phyloP scores from a whole-genome alignment of 2,797 vertebrate genomes.

The Sparidentex hasta region DNA sequence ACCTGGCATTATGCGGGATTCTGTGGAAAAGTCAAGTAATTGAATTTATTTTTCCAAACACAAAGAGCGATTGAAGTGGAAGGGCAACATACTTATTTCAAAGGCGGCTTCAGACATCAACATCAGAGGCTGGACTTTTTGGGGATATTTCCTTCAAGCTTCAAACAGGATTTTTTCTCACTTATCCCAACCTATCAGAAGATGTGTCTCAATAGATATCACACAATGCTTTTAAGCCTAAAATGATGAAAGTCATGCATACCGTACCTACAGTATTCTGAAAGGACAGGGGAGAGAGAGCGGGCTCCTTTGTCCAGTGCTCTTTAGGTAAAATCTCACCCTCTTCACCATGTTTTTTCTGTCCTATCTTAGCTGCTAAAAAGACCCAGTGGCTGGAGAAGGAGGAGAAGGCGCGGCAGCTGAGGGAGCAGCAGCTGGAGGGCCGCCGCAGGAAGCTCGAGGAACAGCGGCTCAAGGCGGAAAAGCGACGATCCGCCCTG shows the following conservation, averaged over 20 bases:
- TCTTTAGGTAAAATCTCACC: not conserved
- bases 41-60: slow-evolving; percentile 44
- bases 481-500: slow-evolving; percentile 90
- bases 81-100: slow-evolving; percentile 6
- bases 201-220: slow-evolving; percentile 13
- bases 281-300: not conserved
- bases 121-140: not conserved
- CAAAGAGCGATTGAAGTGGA: slow-evolving; percentile 32
- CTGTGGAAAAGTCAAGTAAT: slow-evolving; percentile 47
- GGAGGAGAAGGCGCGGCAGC: slow-evolving; percentile 92
- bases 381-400: slow-evolving; percentile 96
- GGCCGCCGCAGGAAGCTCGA: slow-evolving; percentile 92
- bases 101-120: slow-evolving; percentile 3
- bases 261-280: not conserved
- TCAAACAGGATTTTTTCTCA: slow-evolving; percentile 5
- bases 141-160: not conserved
- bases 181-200: not conserved
- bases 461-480: slow-evolving; percentile 92
- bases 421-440: slow-evolving; percentile 95
- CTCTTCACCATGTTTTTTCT: slow-evolving; percentile 28
- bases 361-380: slow-evolving; percentile 89
- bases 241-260: not conserved
- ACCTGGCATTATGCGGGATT: slow-evolving; percentile 32
- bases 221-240: not conserved
- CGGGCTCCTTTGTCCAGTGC: not conserved